Evolutionary conservation across 2,113 vertebrate species (phyloP).

Genomic region (Myrmecobius fasciatus): DNA sequence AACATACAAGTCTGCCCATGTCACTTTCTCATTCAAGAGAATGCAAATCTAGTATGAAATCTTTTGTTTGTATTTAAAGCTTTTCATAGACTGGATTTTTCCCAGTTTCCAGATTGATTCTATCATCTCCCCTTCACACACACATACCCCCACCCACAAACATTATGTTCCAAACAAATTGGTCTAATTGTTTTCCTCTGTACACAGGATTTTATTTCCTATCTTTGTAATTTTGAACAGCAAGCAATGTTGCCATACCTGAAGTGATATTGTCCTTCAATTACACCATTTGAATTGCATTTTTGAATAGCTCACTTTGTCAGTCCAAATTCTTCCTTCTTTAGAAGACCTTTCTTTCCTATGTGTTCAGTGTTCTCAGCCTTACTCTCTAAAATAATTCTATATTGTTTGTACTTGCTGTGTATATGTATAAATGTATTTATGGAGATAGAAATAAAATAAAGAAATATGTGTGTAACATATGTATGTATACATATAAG

Average conservation of each 20-base stretch:
- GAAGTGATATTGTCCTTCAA: neutral
- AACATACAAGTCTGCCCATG: neutral
- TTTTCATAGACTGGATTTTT: neutral
- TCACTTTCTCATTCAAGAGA: neutral
- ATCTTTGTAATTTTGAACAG: neutral
- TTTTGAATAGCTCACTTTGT: neutral
- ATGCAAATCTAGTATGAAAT: neutral
- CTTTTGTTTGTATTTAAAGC: neutral
- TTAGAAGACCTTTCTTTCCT: neutral
- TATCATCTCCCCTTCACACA: neutral
- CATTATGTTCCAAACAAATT: neutral
- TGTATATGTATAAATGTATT: neutral
- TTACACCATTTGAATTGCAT: neutral
- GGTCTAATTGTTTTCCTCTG: neutral
- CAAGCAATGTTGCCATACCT: neutral
- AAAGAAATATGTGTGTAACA: neutral
- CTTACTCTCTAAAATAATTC: neutral
- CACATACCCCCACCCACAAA: neutral
- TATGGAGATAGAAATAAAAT: neutral
- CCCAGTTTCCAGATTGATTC: neutral
- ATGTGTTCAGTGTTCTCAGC: neutral
- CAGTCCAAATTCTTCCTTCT: neutral
- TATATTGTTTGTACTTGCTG: neutral
- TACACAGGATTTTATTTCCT: neutral
- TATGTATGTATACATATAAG: no score